phyloP scores from a whole-genome alignment of 2,113 vertebrate species.

The Choloepus hoffmanni region DNA sequence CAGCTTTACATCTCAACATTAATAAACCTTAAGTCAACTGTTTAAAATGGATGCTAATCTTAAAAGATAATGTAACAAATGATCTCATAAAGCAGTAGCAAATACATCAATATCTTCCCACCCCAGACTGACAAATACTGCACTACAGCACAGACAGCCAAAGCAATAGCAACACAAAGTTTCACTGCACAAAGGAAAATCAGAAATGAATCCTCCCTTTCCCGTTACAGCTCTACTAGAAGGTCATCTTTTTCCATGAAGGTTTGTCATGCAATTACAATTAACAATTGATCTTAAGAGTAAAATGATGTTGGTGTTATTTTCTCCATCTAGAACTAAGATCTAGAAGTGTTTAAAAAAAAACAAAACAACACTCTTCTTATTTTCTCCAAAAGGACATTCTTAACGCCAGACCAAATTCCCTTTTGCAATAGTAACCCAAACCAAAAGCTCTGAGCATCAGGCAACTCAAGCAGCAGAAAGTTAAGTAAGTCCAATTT shows the following conservation, averaged over 20 bases:
- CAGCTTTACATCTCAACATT: constrained; percentile 88
- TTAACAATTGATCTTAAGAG: constrained; percentile 87
- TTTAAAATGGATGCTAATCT: constrained; percentile 83
- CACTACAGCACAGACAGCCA: constrained; percentile 89
- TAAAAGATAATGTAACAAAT: constrained; percentile 85
- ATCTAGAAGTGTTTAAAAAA: constrained; percentile 76
- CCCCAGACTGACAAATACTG: constrained; percentile 86
- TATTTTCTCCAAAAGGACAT: constrained; percentile 80
- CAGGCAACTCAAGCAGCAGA: constrained; percentile 88
- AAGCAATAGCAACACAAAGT: constrained; percentile 89
- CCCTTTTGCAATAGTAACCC: constrained; percentile 82
- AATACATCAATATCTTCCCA: constrained; percentile 84
- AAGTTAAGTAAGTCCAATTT: constrained; percentile 87
- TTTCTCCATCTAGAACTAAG: constrained; percentile 84
- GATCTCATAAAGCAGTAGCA: constrained; percentile 86
- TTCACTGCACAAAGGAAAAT: constrained; percentile 87
- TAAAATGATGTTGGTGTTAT: constrained; percentile 75
- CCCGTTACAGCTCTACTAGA: constrained; percentile 86
- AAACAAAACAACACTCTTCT: constrained; percentile 71
- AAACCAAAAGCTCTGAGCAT: constrained; percentile 85
- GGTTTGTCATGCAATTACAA: constrained; percentile 90
- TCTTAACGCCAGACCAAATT: constrained; percentile 80
- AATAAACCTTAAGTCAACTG: constrained; percentile 85
- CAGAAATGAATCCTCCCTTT: constrained; percentile 85
- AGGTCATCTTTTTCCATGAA: constrained; percentile 83